Base-by-base conservation (phyloP, 2,888 invertebrate species). In the Tetranychus truncatus region DNA sequence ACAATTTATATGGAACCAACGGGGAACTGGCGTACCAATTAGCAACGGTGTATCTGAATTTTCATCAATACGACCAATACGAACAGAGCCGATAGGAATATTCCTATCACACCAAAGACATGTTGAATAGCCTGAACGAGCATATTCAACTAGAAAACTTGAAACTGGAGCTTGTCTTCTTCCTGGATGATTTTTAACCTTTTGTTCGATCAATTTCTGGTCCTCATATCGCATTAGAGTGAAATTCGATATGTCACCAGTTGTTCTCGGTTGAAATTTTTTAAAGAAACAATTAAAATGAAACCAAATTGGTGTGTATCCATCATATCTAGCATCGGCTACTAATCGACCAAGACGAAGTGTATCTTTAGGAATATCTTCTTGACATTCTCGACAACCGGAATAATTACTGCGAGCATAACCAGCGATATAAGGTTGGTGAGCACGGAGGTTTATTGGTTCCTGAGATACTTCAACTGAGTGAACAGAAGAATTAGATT, bases 271-370 rank as follows among this genome's bases (percentile, higher is more conserved):
- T 5, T 34, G 34, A 34, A 34, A 34, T 34, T 34, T 34, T 34
- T 34, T 84, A 81, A 95, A 95, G 82, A 96, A 95, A 81, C 96
- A 96, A 1, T 85, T 84, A 76, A 87, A 86, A 84, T 96, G 95
- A 81, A 89, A 91, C 95, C 95, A 96, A 80, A 89, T 88, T 0
- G 92, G 87, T 79, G 74, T 71, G 67, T 66, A 72, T 20, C 75
- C 77, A 67, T 75, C 73, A 71, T 75, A 74, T 65, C 73, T 73
- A 34, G 73, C 65, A 15, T 76, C 79, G 89, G 95, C 94, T 55
- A 94, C 89, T 88, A 95, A 88, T 55, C 88, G 87, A 18, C 94
- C 95, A 74, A 96, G 82, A 72, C 95, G 86, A 74, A 96, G 81
- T 0, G 83, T 81, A 66, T 88, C 91, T 83, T 92, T 89, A 0